Evolutionary conservation across 23 tunicate genomes (phyloP).

Genomic region (Phallusia fumigata): DNA sequence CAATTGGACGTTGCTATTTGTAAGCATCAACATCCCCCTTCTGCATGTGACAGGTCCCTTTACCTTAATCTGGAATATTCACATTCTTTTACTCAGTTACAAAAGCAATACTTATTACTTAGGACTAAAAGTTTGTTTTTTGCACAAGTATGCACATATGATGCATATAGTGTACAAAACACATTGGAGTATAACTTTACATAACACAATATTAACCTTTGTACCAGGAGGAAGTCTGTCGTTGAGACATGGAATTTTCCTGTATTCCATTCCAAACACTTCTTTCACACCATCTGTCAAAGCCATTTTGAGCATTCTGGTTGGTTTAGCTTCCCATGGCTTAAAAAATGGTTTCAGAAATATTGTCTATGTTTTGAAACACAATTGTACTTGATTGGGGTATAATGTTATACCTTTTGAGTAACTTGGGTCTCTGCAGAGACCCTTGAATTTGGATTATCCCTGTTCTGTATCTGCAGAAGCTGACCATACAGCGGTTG

Average conservation of each 20-base stretch:
- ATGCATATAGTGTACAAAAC: too few species aligned
- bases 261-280: constrained; percentile 66
- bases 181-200: too few species aligned
- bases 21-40: constrained; percentile 61
- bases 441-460: constrained; percentile 51
- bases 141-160: too few species aligned
- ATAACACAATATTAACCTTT: constrained; percentile 27
- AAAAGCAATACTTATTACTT: background rate
- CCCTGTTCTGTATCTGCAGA: constrained; percentile 33
- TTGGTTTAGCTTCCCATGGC: constrained; percentile 76
- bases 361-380: background rate
- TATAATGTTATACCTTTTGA: constrained; percentile 26
- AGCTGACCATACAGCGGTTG: constrained; percentile 63
- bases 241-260: constrained; percentile 30
- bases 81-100: background rate
- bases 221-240: constrained; percentile 53
- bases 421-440: constrained; percentile 75
- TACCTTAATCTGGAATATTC: background rate
- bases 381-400: background rate
- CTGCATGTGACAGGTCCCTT: constrained; percentile 81
- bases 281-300: constrained; percentile 70
- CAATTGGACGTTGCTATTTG: constrained; percentile 39
- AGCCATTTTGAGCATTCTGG: constrained; percentile 71
- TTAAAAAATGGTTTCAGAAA: constrained; percentile 2
- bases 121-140: too few species aligned